These are phyloP conservation scores for Leptinotarsa texana DNA, from an alignment of 1,140 invertebrate species.

Conservation along the genomic window DNA sequence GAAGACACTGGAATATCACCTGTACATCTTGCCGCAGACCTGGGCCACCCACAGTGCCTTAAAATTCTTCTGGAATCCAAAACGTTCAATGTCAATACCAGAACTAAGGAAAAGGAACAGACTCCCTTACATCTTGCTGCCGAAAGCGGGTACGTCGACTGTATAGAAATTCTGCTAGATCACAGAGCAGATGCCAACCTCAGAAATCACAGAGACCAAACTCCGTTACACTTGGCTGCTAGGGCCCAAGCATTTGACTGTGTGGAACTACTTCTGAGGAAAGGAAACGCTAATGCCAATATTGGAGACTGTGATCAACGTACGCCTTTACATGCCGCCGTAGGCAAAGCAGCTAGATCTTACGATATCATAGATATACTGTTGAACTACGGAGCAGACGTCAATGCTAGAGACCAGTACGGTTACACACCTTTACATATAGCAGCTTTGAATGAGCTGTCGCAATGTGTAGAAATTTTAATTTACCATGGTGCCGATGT, in stretches of 20 bases:
- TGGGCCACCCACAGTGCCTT: slow-evolving; percentile 71
- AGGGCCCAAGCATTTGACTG: slow-evolving; percentile 76
- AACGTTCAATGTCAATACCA: slow-evolving; percentile 64
- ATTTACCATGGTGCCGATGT: slow-evolving; percentile 84
- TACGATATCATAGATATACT: slow-evolving; percentile 76
- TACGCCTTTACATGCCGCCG: slow-evolving; percentile 76
- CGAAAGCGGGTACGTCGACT: slow-evolving; percentile 75
- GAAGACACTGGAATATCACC: slow-evolving; percentile 74
- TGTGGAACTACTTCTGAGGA: slow-evolving; percentile 72
- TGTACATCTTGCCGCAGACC: slow-evolving; percentile 76
- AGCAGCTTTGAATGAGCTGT: slow-evolving; percentile 82
- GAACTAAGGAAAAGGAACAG: slow-evolving; percentile 68
- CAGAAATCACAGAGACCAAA: slow-evolving; percentile 76
- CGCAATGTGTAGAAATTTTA: slow-evolving; percentile 79
- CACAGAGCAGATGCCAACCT: slow-evolving; percentile 72
- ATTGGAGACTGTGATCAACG: slow-evolving; percentile 76
- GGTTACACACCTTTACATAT: slow-evolving; percentile 88
- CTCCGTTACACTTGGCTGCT: slow-evolving; percentile 76
- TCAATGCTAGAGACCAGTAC: slow-evolving; percentile 84
- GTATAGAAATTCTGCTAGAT: slow-evolving; percentile 71
- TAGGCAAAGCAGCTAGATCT: slow-evolving; percentile 74
- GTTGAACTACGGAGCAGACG: slow-evolving; percentile 77
- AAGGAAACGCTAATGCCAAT: slow-evolving; percentile 74
- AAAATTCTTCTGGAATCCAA: slow-evolving; percentile 69
- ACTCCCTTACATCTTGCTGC: slow-evolving; percentile 81